phyloP scores from a whole-genome alignment of 2,888 invertebrate genomes.

The Rambutsinella grinnellia region DNA sequence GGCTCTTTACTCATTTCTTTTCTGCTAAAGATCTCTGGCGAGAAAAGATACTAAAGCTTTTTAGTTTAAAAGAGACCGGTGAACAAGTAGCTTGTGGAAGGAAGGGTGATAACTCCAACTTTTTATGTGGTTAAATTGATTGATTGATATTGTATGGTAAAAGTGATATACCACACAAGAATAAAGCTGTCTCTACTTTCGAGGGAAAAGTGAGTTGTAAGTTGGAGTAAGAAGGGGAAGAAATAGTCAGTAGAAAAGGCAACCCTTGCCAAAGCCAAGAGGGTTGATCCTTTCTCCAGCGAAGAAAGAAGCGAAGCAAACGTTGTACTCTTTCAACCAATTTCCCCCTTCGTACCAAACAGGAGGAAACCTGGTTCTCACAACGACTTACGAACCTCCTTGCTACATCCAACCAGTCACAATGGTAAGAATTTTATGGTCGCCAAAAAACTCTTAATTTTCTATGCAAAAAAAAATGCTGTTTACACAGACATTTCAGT shows the following conservation, averaged over 20 bases:
- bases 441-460: too few relatives aligned
- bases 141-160: neutral
- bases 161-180: neutral
- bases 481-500: too few relatives aligned
- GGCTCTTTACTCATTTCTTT: too few relatives aligned
- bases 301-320: neutral
- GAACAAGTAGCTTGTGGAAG: neutral
- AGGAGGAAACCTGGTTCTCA: slow-evolving; percentile 51
- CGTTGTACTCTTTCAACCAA: neutral
- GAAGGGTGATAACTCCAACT: neutral
- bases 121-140: neutral
- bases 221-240: neutral
- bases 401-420: slow-evolving; percentile 54
- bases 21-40: too few relatives aligned
- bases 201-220: neutral
- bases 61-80: neutral
- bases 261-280: neutral
- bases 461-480: neutral
- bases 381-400: slow-evolving; percentile 55
- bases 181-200: neutral
- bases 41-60: neutral
- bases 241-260: neutral
- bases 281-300: neutral
- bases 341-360: neutral
- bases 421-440: slow-evolving; percentile 53